These are phyloP conservation scores for Morpho helenor DNA, from an alignment of 2,888 invertebrate species.

Conservation along the genomic window DNA sequence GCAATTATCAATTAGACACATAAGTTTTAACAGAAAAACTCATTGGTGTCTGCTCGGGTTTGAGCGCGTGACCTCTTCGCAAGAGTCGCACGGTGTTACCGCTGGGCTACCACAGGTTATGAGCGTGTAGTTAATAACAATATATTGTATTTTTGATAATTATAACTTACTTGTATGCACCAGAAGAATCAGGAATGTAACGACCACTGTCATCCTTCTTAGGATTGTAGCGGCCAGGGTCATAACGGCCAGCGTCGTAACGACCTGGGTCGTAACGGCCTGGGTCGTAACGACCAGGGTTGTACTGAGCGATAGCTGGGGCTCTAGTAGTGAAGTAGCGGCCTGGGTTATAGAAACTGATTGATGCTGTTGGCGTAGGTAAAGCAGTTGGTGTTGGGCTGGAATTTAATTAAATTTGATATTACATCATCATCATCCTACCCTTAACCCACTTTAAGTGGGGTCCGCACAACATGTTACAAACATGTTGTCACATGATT, in stretches of 20 bases:
- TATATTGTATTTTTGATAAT: too few relatives aligned
- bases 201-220: constrained; percentile 35
- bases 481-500: too few relatives aligned
- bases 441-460: too few relatives aligned
- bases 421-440: not conserved
- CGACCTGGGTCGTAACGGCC: constrained; percentile 26
- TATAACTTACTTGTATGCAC: constrained; percentile 55
- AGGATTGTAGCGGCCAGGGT: constrained; percentile 29
- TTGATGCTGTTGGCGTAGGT: constrained; percentile 22
- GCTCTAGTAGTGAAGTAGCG: constrained; percentile 17
- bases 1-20: too few relatives aligned
- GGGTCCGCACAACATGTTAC: too few relatives aligned
- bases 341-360: constrained; percentile 20
- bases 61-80: too few relatives aligned
- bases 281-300: constrained; percentile 33
- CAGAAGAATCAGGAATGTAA: constrained; percentile 46
- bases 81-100: too few relatives aligned
- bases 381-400: constrained; percentile 19
- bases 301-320: not conserved
- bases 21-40: too few relatives aligned
- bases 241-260: constrained; percentile 32
- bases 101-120: too few relatives aligned
- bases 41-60: too few relatives aligned
- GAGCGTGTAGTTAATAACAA: too few relatives aligned
- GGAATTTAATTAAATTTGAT: constrained; percentile 4